Percentiles rank a stretch among this genome's conserved stretches.
These are phyloP conservation scores for Prietella phreatophila DNA, from an alignment of 2,113 vertebrate species.

Conservation along the genomic window DNA sequence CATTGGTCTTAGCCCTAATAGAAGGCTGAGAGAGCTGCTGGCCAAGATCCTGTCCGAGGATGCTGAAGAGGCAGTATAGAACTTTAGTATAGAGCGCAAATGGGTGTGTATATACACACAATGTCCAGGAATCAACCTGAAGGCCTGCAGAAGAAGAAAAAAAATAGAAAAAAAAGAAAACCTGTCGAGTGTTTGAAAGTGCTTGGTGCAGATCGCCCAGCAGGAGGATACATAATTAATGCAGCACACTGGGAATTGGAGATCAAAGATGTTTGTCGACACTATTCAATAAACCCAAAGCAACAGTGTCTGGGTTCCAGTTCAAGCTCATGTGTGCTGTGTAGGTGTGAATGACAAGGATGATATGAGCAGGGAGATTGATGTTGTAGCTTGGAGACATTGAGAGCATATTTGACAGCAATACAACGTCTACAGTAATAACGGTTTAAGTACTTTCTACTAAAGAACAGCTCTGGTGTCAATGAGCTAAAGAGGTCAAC, in stretches of 20 bases:
- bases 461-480: background rate
- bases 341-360: slow-evolving; percentile 32
- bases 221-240: slow-evolving; percentile 73
- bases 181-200: slow-evolving; percentile 63
- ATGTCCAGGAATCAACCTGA: slow-evolving; percentile 61
- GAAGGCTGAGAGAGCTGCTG: slow-evolving; percentile 20
- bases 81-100: slow-evolving; percentile 10
- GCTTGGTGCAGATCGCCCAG: slow-evolving; percentile 59
- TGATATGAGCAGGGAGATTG: slow-evolving; percentile 10
- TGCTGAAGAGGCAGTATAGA: slow-evolving; percentile 24
- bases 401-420: background rate
- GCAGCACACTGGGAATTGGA: slow-evolving; percentile 65
- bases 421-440: background rate
- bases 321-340: slow-evolving; percentile 45
- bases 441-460: background rate
- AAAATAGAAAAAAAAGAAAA: slow-evolving; percentile 53
- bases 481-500: background rate
- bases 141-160: slow-evolving; percentile 55
- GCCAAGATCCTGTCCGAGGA: slow-evolving; percentile 30
- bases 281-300: slow-evolving; percentile 58
- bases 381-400: background rate
- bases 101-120: slow-evolving; percentile 24
- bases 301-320: slow-evolving; percentile 61
- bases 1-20: slow-evolving; percentile 22
- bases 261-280: slow-evolving; percentile 68